Evolutionary conservation across 2,888 invertebrate genomes (phyloP), one percentile per base, ranked within the genome.

Genomic region (Torymus aiolomorphi): DNA sequence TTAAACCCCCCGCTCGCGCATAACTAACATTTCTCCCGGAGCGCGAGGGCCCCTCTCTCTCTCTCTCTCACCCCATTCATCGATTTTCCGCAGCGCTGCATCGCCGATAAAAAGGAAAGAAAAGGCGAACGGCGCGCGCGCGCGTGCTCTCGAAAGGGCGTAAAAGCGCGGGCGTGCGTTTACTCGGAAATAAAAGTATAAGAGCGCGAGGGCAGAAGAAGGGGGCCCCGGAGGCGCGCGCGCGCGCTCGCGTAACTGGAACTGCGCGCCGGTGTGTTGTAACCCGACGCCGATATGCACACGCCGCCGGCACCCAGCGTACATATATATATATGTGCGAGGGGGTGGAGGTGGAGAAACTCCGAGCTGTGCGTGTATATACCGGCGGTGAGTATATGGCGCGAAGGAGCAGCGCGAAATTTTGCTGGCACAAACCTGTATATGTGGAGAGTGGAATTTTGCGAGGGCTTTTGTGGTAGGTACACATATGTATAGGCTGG

Each of bases 161-260:
- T 56, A 77, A 63, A 71, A 65, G 56, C 63, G 63, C 52, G 75
- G 20, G 70, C 56, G 73, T 78, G 78, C 76, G 70, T 76, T 80
- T 85, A 84, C 83, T 84, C 80, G 82, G 83, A 83, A 85, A 85
- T 80, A 75, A 77, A 74, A 80, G 76, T 62, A 42, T 71, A 59
- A n/a, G 65, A 52, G 67, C 52, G 16, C 20, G 31, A 49, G 52
- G 62, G 16, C 52, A 70, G 70, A 49, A 59, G 49, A 52, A 52
- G 16, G 61, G 63, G 66, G 71, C 54, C 59, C 71, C 18, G 56
- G 42, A 56, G 76, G 81, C 80, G 83, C 85, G 83, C 83, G 81
- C 80, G 83, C 85, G 83, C 83, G 86, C 20, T 20, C 84, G 86
- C 84, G 86, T 87, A 86, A 86, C 84, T 86, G 86, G 84, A 86